Base-by-base conservation (phyloP, 2,797 vertebrate genomes). In the Falco cherrug region DNA sequence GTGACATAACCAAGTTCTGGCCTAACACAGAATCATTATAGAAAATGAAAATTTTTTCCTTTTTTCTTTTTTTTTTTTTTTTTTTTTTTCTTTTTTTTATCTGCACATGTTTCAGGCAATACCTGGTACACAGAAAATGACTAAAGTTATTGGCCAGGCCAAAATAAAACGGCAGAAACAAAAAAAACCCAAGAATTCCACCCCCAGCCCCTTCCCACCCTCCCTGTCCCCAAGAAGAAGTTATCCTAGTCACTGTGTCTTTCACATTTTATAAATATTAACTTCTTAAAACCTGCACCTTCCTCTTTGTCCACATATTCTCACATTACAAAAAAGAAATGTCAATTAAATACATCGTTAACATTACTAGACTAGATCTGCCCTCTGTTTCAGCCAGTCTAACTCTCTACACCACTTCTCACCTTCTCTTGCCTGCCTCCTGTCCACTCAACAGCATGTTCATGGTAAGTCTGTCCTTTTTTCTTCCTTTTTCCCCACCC, bases 181-280 rank as follows among this genome's bases (percentile, higher is more conserved):
- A 97, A 96, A 97, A 84, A 93, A 25, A 47, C 47, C 90, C 95
- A 77, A 92, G 91, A 96, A 83, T 96, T 97, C 96, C 94, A 86
- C 97, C 97, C 91, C 65, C 2, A 96, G 79, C 82, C 71, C 65
- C 90, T 95, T 95, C 97, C 97, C 96, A 92, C 96, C 96, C 91
- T 57, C 95, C 96, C 96, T 84, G 93, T 95, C 93, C 89, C 96
- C 96, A 97, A 98, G 97, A 98, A 98, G 97, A 97, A 98, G 97
- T 97, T 97, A 96, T 97, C 95, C 98, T 98, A 97, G 96, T 97
- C 97, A 98, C 97, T 98, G 98, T 87, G 96, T 98, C 98, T 98
- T 98, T 98, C 98, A 98, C 98, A 98, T 98, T 98, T 98, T 98
- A 98, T 98, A 98, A 98, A 98, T 98, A 98, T 97, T 98, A 98